phyloP scores from a whole-genome alignment of 2,888 invertebrate species.

The Archaeoteleia sp. region DNA sequence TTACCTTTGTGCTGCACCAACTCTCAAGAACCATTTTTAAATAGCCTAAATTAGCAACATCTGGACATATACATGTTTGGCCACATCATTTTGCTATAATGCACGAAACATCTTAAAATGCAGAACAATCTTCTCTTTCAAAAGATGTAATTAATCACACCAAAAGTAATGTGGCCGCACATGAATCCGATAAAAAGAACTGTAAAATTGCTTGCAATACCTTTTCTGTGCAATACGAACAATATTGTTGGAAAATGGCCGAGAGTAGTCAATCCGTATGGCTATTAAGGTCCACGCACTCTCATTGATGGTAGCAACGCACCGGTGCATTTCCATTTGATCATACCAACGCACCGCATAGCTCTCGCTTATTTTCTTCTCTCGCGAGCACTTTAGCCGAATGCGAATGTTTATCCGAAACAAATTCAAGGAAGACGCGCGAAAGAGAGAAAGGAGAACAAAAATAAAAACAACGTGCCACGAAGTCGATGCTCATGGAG shows the following conservation, averaged over 20 bases:
- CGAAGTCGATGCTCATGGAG: slow-evolving; percentile 2
- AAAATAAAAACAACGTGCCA: neutral
- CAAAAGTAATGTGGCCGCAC: no score
- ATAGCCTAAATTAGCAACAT: no score
- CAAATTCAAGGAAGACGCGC: neutral
- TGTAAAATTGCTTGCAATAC: slow-evolving; percentile 33
- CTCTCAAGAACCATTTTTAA: no score
- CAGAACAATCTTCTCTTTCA: no score
- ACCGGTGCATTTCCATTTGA: slow-evolving; percentile 1
- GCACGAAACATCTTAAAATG: no score
- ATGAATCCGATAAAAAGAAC: slow-evolving; percentile 13
- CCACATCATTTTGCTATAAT: no score
- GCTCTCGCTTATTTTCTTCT: slow-evolving; percentile 32
- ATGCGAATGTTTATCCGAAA: slow-evolving; percentile 20
- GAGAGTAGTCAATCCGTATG: slow-evolving; percentile 22
- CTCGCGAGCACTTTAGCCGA: slow-evolving; percentile 37
- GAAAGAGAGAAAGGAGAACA: neutral
- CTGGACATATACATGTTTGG: no score
- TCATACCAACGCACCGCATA: no score
- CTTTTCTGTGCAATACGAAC: no score
- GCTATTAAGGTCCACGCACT: slow-evolving; percentile 43
- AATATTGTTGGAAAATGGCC: slow-evolving; percentile 17
- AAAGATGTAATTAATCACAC: no score
- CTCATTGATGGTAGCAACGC: no score
- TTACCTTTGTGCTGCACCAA: no score